A percentile compares a stretch with the other conserved stretches of the same genome.
Conservation (phyloP, 2,888 invertebrate species). For the Bimastos eiseni region DNA sequence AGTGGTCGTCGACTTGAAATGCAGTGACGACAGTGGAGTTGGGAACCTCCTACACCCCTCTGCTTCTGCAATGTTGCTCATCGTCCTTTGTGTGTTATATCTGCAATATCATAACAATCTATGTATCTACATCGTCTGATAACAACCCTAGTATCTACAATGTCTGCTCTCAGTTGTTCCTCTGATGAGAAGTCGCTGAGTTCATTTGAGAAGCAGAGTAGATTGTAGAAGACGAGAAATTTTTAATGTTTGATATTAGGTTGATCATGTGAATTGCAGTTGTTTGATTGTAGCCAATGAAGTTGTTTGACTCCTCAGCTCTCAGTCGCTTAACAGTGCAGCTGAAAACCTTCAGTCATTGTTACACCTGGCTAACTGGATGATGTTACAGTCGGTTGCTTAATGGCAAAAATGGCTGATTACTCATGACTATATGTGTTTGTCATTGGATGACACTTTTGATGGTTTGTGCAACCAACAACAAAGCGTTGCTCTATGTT, state of each 20-base stretch:
- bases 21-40: no score
- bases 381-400: not conserved
- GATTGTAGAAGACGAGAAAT: not conserved
- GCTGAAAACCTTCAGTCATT: not conserved
- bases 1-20: no score
- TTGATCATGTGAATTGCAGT: not conserved
- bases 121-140: no score
- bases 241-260: not conserved
- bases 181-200: not conserved
- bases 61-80: no score
- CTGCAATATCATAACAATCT: no score
- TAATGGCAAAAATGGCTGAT: not conserved
- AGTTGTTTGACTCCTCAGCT: no score
- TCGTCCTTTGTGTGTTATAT: no score
- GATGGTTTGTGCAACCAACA: not conserved
- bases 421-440: not conserved
- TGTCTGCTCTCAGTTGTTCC: not conserved
- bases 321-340: not conserved
- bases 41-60: no score
- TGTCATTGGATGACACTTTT: not conserved
- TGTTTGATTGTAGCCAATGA: not conserved
- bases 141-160: no score
- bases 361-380: not conserved
- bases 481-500: not conserved
- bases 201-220: not conserved